These are phyloP conservation scores for Empidonax alnorum DNA, from an alignment of 2,113 vertebrate species.

Conservation along the genomic window DNA sequence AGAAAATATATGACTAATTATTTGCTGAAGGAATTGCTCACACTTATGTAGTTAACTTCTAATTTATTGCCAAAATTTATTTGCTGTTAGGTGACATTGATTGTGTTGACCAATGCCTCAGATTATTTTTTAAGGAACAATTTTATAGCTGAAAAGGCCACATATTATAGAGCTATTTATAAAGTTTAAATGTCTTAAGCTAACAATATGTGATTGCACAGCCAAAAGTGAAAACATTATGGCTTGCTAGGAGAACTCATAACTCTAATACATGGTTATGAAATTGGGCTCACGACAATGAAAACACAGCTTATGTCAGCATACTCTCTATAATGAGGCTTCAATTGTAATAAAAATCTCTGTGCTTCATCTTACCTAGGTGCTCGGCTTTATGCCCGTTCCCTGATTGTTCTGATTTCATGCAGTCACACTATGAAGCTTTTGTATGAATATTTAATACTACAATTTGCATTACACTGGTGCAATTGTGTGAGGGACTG, in stretches of 20 bases:
- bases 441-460: constrained; percentile 64
- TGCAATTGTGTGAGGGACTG: neutral
- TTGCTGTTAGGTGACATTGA: constrained; percentile 51
- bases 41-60: constrained; percentile 39
- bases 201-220: constrained; percentile 64
- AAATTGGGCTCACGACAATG: constrained; percentile 60
- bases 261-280: constrained; percentile 57
- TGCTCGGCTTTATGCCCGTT: neutral
- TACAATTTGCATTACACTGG: constrained; percentile 50
- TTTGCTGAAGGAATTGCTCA: neutral
- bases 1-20: constrained; percentile 32
- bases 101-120: constrained; percentile 3
- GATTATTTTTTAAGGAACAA: constrained; percentile 61
- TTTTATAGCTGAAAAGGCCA: constrained; percentile 54
- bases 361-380: constrained; percentile 58
- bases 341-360: constrained; percentile 66
- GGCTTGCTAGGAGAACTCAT: constrained; percentile 58
- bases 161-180: constrained; percentile 58
- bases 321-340: constrained; percentile 66
- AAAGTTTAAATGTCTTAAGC: constrained; percentile 49
- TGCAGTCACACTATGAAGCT: constrained; percentile 52
- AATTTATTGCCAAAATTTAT: constrained; percentile 61
- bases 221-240: constrained; percentile 64
- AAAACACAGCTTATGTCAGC: constrained; percentile 69
- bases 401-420: constrained; percentile 63